A percentile compares a stretch with the other conserved stretches of the same genome.
These are phyloP conservation scores for Silurus lanzhouensis DNA, from an alignment of 2,797 vertebrate genomes.

Conservation along the genomic window DNA sequence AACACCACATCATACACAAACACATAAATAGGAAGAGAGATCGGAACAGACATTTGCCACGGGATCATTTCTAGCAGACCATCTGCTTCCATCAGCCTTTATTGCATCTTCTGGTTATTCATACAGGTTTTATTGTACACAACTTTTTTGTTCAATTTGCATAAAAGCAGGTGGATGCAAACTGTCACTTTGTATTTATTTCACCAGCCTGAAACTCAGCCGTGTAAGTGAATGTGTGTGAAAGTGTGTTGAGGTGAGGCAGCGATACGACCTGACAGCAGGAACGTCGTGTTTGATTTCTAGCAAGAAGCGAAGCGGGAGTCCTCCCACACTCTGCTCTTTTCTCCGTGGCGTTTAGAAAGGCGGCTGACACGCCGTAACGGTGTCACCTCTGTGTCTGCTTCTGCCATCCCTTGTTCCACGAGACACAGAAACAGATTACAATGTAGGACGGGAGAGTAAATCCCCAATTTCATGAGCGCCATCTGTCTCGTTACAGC, in stretches of 20 bases:
- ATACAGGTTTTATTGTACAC: constrained; percentile 18
- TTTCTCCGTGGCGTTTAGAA: constrained; percentile 2
- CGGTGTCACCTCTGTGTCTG: constrained; percentile 8
- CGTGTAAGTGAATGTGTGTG: constrained; percentile 17
- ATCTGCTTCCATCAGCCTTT: constrained; percentile 1
- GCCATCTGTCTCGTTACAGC: constrained; percentile 39
- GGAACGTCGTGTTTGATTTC: constrained; percentile 29
- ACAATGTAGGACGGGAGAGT: constrained; percentile 37
- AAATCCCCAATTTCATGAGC: constrained; percentile 49
- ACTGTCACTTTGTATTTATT: constrained; percentile 25
- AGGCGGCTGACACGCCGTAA: constrained; percentile 6
- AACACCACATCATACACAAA: background rate
- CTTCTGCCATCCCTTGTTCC: constrained; percentile 13
- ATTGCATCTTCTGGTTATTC: constrained; percentile 15
- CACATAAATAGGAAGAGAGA: background rate
- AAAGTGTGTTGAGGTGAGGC: constrained; percentile 9
- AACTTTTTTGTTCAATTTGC: constrained; percentile 2
- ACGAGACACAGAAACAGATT: constrained; percentile 25
- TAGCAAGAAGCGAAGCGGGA: background rate
- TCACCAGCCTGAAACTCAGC: constrained; percentile 24
- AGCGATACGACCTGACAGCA: constrained; percentile 19
- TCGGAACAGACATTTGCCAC: background rate
- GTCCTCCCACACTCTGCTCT: constrained; percentile 14
- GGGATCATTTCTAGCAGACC: background rate
- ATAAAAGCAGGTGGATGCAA: constrained; percentile 21